Evolutionary conservation across 2,113 vertebrate species (phyloP), one percentile per base, ranked within the genome.

Genomic region (Scomber scombrus): DNA sequence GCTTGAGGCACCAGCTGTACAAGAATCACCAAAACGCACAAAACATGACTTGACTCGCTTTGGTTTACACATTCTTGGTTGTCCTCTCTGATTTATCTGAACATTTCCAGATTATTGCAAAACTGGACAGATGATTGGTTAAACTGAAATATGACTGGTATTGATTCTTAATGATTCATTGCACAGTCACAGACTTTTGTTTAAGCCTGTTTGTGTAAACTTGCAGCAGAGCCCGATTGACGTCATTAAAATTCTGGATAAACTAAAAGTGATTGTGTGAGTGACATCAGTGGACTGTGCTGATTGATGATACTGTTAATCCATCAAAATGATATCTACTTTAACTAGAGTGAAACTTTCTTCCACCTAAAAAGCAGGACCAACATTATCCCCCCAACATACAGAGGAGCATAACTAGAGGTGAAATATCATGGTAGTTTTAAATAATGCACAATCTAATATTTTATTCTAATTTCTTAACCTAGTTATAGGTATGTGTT

Each of bases 151-250:
- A 26, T 26, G 23, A 46, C 3, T 60, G 52, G 1, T 3, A 40
- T 14, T 3, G 1, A 29, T 43, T 23, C 19, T 57, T 34, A 64
- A 43, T 58, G 34, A 76, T 29, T 65, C 47, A 71, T 15, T 16
- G 3, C 5, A 54, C 15, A 77, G 61, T 82, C 79, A 76, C 43
- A 29, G 12, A 47, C 2, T 10, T 61, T 73, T 82, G 49, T 62
- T 60, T n/a, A 54, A 31, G 19, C 40, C 2, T 65, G 55, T 50
- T 31, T 0, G 1, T 31, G 45, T 60, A 21, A 46, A 23, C 16
- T 11, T 12, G 9, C 58, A 52, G 47, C 19, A 29, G 19, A 11
- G 31, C 2, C 11, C 0, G 4, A 47, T 21, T 46, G n/a, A 8
- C 11, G 45, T 7, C 3, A 49, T 16, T 26, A 14, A 78, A 80